These are phyloP conservation scores for Grallaria varia DNA, from an alignment of 2,113 vertebrate genomes.

Conservation along the genomic window DNA sequence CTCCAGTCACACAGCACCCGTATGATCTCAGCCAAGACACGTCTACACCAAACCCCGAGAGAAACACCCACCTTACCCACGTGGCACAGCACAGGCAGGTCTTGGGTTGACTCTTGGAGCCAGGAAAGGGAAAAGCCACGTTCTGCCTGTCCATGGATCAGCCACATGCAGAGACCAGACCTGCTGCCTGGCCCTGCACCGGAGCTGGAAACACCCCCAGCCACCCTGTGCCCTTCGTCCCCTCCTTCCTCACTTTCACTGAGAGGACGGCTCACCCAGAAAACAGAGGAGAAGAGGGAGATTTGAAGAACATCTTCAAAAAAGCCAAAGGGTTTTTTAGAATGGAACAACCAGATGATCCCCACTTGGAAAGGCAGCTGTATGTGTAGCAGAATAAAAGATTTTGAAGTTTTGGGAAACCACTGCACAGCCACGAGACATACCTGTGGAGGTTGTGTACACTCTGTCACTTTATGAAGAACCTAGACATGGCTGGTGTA, in stretches of 20 bases:
- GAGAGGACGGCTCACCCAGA: background rate
- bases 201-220: background rate
- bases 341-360: background rate
- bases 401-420: background rate
- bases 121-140: background rate
- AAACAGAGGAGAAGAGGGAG: background rate
- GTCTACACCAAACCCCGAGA: background rate
- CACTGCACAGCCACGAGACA: background rate
- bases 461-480: background rate
- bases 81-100: background rate
- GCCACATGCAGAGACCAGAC: background rate
- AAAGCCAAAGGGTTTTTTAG: background rate
- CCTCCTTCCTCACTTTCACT: background rate
- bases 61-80: background rate
- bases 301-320: background rate
- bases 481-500: background rate
- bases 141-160: background rate
- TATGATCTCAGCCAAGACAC: background rate
- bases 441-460: background rate
- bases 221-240: background rate
- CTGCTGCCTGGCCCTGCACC: background rate
- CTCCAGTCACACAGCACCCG: background rate
- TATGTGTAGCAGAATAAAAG: background rate
- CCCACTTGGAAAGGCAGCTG: background rate
- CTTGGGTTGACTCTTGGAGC: background rate